Evolutionary conservation across 2,797 vertebrate species (phyloP).

Genomic region (Anguilla obscura): DNA sequence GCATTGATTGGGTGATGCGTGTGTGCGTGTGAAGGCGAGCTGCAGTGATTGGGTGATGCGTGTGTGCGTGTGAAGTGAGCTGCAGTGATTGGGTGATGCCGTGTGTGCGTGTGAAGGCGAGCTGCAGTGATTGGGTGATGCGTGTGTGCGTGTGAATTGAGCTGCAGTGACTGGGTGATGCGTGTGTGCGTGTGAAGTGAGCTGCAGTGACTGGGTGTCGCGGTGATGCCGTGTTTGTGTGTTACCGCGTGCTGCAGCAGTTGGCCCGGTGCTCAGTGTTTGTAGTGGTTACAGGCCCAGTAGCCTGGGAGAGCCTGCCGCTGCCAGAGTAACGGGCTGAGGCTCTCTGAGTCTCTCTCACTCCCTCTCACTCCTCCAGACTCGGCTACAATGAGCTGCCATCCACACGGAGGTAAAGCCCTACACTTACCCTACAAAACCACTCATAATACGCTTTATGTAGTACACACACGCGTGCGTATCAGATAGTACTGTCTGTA

Average conservation of each 20-base stretch:
- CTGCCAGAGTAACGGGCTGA: constrained; percentile 67
- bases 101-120: too few relatives aligned
- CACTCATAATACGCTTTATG: too few relatives aligned
- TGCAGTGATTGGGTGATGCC: too few relatives aligned
- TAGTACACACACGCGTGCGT: too few relatives aligned
- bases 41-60: too few relatives aligned
- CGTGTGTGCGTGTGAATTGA: too few relatives aligned
- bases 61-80: neutral
- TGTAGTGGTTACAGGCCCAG: constrained; percentile 71
- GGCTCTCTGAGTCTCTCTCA: constrained; percentile 51
- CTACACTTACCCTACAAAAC: neutral
- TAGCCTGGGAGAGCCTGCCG: constrained; percentile 64
- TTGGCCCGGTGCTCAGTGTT: constrained; percentile 57
- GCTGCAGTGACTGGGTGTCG: neutral
- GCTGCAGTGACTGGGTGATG: neutral
- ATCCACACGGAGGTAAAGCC: constrained; percentile 43
- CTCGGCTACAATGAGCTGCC: constrained; percentile 28
- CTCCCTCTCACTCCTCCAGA: neutral
- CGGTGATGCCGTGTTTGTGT: neutral
- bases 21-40: too few relatives aligned
- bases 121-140: too few relatives aligned
- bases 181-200: neutral
- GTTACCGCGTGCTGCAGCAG: constrained; percentile 28
- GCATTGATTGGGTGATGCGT: too few relatives aligned
- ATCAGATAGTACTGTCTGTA: too few relatives aligned